Evolutionary conservation across 2,113 vertebrate species (phyloP).

Genomic region (Burhinus oedicnemus): DNA sequence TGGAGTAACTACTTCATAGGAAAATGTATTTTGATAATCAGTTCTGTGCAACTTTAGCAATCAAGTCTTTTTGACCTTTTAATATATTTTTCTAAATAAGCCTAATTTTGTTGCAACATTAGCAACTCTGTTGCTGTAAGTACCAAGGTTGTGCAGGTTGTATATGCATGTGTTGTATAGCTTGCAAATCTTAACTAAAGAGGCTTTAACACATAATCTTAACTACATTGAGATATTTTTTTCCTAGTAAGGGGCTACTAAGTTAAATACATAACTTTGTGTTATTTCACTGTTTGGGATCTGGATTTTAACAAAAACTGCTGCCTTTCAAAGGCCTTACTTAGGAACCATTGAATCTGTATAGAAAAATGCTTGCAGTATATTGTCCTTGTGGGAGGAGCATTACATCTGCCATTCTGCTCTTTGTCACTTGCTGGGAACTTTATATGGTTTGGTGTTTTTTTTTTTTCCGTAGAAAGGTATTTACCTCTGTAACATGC

Average conservation of each 20-base stretch:
- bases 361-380: not conserved
- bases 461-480: not conserved
- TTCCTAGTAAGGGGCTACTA: not conserved
- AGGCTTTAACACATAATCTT: not conserved
- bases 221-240: not conserved
- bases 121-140: not conserved
- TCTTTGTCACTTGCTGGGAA: not conserved
- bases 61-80: not conserved
- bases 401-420: not conserved
- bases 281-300: not conserved
- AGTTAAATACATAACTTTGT: not conserved
- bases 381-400: not conserved
- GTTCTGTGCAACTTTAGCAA: not conserved
- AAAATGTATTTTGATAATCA: not conserved
- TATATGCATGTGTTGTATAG: not conserved
- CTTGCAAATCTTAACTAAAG: not conserved
- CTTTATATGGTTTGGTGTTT: not conserved
- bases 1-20: not conserved
- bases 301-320: not conserved
- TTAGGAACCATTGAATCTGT: not conserved
- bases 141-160: not conserved
- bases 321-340: not conserved
- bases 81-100: not conserved
- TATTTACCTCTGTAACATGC: not conserved
- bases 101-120: not conserved